Evolutionary conservation across 2,113 vertebrate species (phyloP), one percentile per base, ranked within the genome.

Genomic region (Caretta caretta): DNA sequence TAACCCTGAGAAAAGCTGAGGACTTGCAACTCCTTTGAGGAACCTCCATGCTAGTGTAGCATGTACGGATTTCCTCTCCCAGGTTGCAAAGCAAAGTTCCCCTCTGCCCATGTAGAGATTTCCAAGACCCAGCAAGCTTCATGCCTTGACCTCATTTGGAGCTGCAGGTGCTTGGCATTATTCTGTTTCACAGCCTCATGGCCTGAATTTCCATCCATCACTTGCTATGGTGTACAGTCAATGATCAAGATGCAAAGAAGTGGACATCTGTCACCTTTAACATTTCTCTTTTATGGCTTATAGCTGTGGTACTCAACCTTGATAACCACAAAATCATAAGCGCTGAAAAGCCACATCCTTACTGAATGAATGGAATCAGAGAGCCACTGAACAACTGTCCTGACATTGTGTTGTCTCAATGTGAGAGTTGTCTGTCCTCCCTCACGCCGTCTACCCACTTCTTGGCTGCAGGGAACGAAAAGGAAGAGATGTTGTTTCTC

Each of bases 121-220:
- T 49, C 38, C 84, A 53, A 56, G 16, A n/a, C 29, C 92, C 22
- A 5, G 48, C 29, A 51, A 83, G n/a, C n/a, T 90, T 80, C 80
- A 0, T 20, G 27, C n/a, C 24, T 20, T 84, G 6, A 65, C 49
- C 17, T 81, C 1, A 1, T 35, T 62, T 38, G 19, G 49, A 88
- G 27, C 51, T 50, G 31, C 46, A 50, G 50, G 29, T 59, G 14
- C 53, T 79, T 5, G 8, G 14, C 72, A 50, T 27, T 87, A 38
- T 4, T 38, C 65, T 38, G 65, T 72, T 38, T 38, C 20, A 19
- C 4, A 19, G 65, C 14, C 62, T 72, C 38, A 38, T 0, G 0
- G 0, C 57, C 75, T 82, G 11, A 87, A 8, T 25, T 82, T 86
- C 79, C 59, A 4, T 87, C 75, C 51, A 38, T 13, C 51, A 27